These are phyloP conservation scores for Hyperoplus immaculatus DNA, from an alignment of 2,797 vertebrate species.

Conservation along the genomic window DNA sequence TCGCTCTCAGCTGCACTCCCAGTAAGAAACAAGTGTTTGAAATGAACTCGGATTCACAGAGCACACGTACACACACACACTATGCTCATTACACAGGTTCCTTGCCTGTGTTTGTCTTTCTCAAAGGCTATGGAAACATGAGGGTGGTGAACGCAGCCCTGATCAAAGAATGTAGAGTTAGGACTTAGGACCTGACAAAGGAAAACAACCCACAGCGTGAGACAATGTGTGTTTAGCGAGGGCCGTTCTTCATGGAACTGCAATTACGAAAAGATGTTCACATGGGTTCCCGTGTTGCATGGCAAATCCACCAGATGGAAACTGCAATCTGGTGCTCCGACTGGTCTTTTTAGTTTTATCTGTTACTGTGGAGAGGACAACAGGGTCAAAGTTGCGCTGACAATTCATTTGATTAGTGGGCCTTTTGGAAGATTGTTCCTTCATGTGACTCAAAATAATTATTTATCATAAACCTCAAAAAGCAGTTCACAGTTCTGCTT, in stretches of 20 bases:
- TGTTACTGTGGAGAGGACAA: constrained; percentile 56
- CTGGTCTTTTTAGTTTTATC: constrained; percentile 55
- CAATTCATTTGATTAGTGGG: constrained; percentile 61
- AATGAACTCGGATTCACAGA: constrained; percentile 71
- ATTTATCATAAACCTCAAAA: constrained; percentile 3
- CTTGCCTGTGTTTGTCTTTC: constrained; percentile 75
- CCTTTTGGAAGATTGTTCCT: constrained; percentile 23
- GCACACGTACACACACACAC: constrained; percentile 50
- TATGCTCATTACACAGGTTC: constrained; percentile 80
- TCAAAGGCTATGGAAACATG: constrained; percentile 73
- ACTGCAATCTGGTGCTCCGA: constrained; percentile 50
- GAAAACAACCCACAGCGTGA: constrained; percentile 60
- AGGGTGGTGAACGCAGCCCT: constrained; percentile 72
- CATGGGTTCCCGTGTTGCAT: constrained; percentile 44
- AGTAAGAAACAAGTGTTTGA: constrained; percentile 78
- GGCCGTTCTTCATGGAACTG: constrained; percentile 51
- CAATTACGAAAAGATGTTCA: constrained; percentile 67
- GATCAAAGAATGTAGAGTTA: constrained; percentile 76
- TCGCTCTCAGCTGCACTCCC: constrained; percentile 77
- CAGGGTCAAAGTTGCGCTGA: constrained; percentile 48
- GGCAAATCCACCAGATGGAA: constrained; percentile 64
- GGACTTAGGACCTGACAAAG: constrained; percentile 70
- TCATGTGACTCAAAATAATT: constrained; percentile 12
- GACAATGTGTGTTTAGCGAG: constrained; percentile 49
- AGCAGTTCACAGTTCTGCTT: not conserved